Percentiles rank a stretch among this genome's conserved stretches.
Evolutionary conservation across 2,797 vertebrate genomes (phyloP).

Genomic region (Falco rusticolus): DNA sequence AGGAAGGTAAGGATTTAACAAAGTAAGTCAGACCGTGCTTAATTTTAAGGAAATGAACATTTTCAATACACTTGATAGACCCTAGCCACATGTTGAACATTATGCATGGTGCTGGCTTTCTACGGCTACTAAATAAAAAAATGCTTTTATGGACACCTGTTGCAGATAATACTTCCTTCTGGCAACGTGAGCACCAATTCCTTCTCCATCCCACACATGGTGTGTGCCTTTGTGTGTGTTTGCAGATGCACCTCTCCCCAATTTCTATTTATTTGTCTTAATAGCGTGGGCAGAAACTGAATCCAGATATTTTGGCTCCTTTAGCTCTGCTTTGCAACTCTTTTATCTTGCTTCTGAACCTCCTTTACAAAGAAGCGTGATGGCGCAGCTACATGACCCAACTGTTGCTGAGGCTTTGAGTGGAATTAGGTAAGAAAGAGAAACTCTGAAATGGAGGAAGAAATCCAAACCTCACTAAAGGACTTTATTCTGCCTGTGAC

Average conservation of each 20-base stretch:
- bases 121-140: neutral
- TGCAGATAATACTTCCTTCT: conserved; percentile 3
- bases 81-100: neutral
- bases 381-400: neutral
- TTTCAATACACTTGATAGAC: neutral
- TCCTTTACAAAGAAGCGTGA: neutral
- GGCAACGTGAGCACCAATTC: neutral
- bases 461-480: neutral
- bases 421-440: neutral
- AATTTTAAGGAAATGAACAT: neutral
- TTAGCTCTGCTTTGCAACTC: neutral
- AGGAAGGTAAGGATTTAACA: neutral
- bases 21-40: neutral
- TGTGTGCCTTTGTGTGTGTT: neutral
- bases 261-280: conserved; percentile 20
- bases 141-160: neutral
- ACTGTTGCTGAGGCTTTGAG: neutral
- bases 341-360: neutral
- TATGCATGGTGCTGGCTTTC: neutral
- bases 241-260: conserved; percentile 12
- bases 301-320: conserved; percentile 42
- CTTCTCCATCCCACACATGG: conserved; percentile 31
- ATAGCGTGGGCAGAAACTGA: conserved; percentile 8
- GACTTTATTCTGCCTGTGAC: neutral
- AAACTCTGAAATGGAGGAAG: neutral